Evolutionary conservation across 2,113 vertebrate species (phyloP), one percentile per base, ranked within the genome.

Genomic region (Ophiodon elongatus): DNA sequence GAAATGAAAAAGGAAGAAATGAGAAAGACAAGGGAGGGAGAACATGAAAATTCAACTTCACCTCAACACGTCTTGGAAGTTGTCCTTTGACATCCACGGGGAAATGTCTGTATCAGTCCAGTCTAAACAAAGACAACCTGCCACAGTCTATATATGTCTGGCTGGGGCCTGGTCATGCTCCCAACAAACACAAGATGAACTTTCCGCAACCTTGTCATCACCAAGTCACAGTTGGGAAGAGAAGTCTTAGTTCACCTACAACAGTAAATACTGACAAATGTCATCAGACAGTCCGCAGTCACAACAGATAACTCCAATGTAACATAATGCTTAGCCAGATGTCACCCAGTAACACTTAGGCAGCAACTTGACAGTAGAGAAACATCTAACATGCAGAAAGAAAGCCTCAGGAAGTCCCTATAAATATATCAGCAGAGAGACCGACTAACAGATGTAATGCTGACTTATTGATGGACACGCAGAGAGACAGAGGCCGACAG

Each of bases 231-330:
- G 76, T 21, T 25, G 8, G 83, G 72, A 83, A 54, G 74, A 75
- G 76, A 86, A 63, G 68, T 62, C 84, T 83, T 82, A 83, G 87
- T 91, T 90, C 86, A 88, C 74, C 83, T 78, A 29, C 56, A 59
- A 83, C 74, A 89, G 76, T 84, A 80, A 86, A 88, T 71, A 71
- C 74, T 87, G 90, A 92, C 86, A 91, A 92, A 91, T 87, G 73
- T 89, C 88, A 86, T 62, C 85, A 90, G 87, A 90, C 90, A 87
- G 85, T 84, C 73, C 35, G 17, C 71, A 80, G 88, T 88, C 91
- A 90, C 65, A 86, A 79, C 87, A 76, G 69, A 92, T 92, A 82
- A 80, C 8, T 88, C 88, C 82, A 33, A 75, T 59, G 5, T 9
- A 68, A 71, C 43, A 43, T 67, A 69, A 70, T 62, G 62, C 67